Conservation (phyloP, 2,888 invertebrate genomes). For the Eubasilissa splendida region DNA sequence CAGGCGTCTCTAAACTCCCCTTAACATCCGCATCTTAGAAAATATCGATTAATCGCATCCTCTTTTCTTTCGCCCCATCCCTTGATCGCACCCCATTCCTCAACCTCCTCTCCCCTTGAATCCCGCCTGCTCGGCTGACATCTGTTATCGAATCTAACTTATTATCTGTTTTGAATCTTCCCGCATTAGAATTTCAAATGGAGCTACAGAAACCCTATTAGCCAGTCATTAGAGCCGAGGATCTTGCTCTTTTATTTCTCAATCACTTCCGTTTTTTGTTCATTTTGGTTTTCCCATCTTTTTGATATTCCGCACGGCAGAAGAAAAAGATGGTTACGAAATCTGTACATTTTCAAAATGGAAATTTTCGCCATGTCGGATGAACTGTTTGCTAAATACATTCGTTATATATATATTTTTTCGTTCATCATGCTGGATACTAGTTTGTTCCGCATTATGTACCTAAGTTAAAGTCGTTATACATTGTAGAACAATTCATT, state of each 20-base stretch:
- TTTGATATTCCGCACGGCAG: slow-evolving; percentile 15
- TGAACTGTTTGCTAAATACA: too few species aligned
- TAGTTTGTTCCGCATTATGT: too few species aligned
- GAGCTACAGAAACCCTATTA: slow-evolving; percentile 33
- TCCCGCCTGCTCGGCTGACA: slow-evolving; percentile 11
- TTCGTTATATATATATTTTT: too few species aligned
- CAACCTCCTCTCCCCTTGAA: background rate
- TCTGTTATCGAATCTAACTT: slow-evolving; percentile 39
- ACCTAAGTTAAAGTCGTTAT: too few species aligned
- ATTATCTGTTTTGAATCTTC: slow-evolving; percentile 31
- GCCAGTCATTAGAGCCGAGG: slow-evolving; percentile 29
- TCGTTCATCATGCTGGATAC: too few species aligned
- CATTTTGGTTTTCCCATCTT: background rate
- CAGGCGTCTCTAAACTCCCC: background rate
- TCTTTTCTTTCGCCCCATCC: slow-evolving; percentile 1
- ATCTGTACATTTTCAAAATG: too few species aligned
- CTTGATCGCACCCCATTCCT: background rate
- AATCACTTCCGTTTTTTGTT: background rate
- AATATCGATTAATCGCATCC: slow-evolving; percentile 23
- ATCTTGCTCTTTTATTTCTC: background rate
- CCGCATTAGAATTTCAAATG: slow-evolving; percentile 40
- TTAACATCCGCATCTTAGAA: background rate
- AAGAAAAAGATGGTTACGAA: background rate
- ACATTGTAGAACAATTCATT: too few species aligned
- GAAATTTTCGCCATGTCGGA: too few species aligned